phyloP scores from a whole-genome alignment of 2,888 invertebrate species.

The Exephanes ischioxanthus region DNA sequence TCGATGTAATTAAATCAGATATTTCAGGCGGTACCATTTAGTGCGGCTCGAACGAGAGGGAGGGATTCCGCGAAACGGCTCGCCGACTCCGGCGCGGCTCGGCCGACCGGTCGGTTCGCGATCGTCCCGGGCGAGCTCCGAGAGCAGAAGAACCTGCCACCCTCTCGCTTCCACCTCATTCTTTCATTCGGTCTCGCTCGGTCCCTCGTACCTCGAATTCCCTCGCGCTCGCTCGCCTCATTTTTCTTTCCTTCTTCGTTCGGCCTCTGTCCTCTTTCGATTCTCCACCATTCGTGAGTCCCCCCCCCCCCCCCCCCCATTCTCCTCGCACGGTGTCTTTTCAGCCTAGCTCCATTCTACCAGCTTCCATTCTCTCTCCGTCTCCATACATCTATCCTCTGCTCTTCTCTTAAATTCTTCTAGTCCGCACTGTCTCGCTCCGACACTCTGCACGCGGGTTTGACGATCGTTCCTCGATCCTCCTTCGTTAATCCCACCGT shows the following conservation, averaged over 20 bases:
- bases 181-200: conserved; percentile 11
- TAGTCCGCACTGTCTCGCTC: conserved; percentile 27
- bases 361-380: conserved; percentile 48
- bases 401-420: conserved; percentile 61
- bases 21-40: conserved; percentile 82
- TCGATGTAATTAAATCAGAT: conserved; percentile 83
- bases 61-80: conserved; percentile 76
- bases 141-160: conserved; percentile 74
- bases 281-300: neutral
- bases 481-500: neutral
- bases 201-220: conserved; percentile 27
- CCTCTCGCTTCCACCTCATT: conserved; percentile 58
- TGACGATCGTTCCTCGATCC: neutral
- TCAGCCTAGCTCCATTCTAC: conserved; percentile 25
- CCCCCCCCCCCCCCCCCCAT: neutral
- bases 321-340: conserved; percentile 1
- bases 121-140: conserved; percentile 70
- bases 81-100: conserved; percentile 43
- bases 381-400: conserved; percentile 43
- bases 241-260: conserved; percentile 10
- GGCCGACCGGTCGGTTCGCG: conserved; percentile 44
- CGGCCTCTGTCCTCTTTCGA: neutral
- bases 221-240: conserved; percentile 34
- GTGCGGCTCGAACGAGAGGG: conserved; percentile 69
- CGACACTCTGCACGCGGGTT: conserved; percentile 37